Percentiles rank a stretch among this genome's conserved stretches.
phyloP scores from a whole-genome alignment of 2,888 invertebrate genomes.

The Gnatocerus cornutus region DNA sequence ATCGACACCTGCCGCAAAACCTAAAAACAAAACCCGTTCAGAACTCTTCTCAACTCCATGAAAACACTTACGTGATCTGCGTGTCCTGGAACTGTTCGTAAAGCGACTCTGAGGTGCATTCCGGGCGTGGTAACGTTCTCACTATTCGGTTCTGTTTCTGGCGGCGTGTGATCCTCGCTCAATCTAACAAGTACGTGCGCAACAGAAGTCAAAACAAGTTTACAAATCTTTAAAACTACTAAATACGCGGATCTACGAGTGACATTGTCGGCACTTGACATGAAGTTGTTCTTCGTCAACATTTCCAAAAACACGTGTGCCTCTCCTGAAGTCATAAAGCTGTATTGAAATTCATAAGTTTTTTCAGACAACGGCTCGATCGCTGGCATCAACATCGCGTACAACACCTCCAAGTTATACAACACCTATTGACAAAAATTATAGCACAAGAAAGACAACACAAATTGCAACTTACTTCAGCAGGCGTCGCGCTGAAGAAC shows the following conservation, averaged over 20 bases:
- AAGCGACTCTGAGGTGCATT: slow-evolving; percentile 83
- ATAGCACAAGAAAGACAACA: slow-evolving; percentile 2
- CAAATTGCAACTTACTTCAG: slow-evolving; percentile 76
- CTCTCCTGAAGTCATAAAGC: slow-evolving; percentile 79
- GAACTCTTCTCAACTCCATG: too few relatives aligned
- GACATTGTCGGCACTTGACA: slow-evolving; percentile 84
- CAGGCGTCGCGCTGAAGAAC: slow-evolving; percentile 82
- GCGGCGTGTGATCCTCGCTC: slow-evolving; percentile 69
- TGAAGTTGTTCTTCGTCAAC: slow-evolving; percentile 88
- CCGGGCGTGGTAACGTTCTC: slow-evolving; percentile 70
- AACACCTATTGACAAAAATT: slow-evolving; percentile 75
- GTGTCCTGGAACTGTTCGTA: slow-evolving; percentile 88
- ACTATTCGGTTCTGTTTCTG: slow-evolving; percentile 65
- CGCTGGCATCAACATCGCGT: slow-evolving; percentile 94
- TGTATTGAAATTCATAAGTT: slow-evolving; percentile 80
- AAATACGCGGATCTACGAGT: slow-evolving; percentile 84
- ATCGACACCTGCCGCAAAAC: slow-evolving; percentile 85
- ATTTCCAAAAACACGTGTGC: slow-evolving; percentile 83
- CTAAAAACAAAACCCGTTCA: slow-evolving; percentile 55
- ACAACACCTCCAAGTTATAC: slow-evolving; percentile 79
- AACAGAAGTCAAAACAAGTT: slow-evolving; percentile 90
- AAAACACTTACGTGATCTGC: slow-evolving; percentile 81
- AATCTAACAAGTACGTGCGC: slow-evolving; percentile 82
- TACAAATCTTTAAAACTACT: slow-evolving; percentile 90
- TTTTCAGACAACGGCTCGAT: slow-evolving; percentile 83